Conservation (phyloP, 1,140 invertebrate genomes). For the Cherax destructor region DNA sequence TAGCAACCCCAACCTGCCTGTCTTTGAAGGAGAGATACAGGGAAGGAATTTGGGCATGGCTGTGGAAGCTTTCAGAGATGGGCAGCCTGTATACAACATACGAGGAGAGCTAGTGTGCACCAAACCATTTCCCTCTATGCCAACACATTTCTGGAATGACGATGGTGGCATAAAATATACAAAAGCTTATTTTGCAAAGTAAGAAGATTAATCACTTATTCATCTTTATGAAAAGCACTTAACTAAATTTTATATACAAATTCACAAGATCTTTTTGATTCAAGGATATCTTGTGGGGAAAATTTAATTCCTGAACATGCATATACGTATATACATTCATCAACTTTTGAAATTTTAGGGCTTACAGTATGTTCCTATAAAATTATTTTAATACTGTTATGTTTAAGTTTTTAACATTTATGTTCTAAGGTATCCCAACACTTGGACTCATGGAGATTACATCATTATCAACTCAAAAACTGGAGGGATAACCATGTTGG, state of each 20-base stretch:
- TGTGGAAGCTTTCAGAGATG: slow-evolving; percentile 75
- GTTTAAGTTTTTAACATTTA: background rate
- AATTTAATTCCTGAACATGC: too few species aligned
- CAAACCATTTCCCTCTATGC: slow-evolving; percentile 81
- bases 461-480: slow-evolving; percentile 78
- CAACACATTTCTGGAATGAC: slow-evolving; percentile 80
- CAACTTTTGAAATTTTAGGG: background rate
- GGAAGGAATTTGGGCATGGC: slow-evolving; percentile 78
- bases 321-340: background rate
- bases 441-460: slow-evolving; percentile 79
- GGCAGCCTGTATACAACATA: slow-evolving; percentile 76
- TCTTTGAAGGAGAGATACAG: slow-evolving; percentile 80
- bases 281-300: too few species aligned
- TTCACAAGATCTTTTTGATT: too few species aligned
- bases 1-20: slow-evolving; percentile 78
- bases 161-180: slow-evolving; percentile 77
- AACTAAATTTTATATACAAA: too few species aligned
- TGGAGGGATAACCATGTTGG: slow-evolving; percentile 79
- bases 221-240: background rate
- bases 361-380: background rate
- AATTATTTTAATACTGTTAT: background rate
- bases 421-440: slow-evolving; percentile 56
- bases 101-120: slow-evolving; percentile 80
- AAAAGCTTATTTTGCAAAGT: slow-evolving; percentile 79
- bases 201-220: background rate